Conservation (phyloP, 2,113 vertebrate species). For the Takifugu bimaculatus region DNA sequence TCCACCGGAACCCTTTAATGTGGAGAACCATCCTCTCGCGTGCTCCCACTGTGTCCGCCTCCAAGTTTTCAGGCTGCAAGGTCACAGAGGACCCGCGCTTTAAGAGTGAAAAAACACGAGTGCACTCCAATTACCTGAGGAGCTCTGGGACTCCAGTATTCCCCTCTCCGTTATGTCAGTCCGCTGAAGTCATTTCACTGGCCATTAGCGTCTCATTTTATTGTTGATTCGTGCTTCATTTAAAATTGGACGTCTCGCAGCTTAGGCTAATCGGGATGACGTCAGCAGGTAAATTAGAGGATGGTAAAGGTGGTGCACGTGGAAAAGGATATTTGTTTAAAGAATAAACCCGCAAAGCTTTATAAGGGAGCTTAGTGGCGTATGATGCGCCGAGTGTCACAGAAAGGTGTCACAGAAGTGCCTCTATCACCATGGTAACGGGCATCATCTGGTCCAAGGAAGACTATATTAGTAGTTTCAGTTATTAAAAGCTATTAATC, state of each 20-base stretch:
- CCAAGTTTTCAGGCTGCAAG: constrained; percentile 53
- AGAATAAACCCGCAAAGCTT: no score
- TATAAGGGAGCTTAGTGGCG: no score
- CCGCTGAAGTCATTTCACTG: constrained; percentile 58
- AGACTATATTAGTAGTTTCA: no score
- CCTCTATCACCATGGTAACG: no score
- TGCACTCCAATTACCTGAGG: constrained; percentile 67
- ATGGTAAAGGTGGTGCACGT: neutral
- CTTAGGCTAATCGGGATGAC: constrained; percentile 38
- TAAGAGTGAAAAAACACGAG: constrained; percentile 32
- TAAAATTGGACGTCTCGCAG: constrained; percentile 36
- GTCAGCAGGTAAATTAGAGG: constrained; percentile 19
- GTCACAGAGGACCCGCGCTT: constrained; percentile 54
- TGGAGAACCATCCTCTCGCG: constrained; percentile 5
- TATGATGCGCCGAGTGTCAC: no score
- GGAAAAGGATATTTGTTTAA: no score
- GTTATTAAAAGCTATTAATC: no score
- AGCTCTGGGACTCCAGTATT: constrained; percentile 67
- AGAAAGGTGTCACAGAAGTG: no score
- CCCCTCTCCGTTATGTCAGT: constrained; percentile 57
- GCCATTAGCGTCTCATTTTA: constrained; percentile 62
- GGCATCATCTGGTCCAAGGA: no score
- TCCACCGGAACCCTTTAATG: constrained; percentile 33
- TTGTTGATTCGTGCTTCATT: constrained; percentile 47
- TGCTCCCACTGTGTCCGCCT: constrained; percentile 15